A percentile compares a stretch with the other conserved stretches of the same genome.
Evolutionary conservation across 1,140 invertebrate species (phyloP).

Genomic region (Helicoverpa armigera): DNA sequence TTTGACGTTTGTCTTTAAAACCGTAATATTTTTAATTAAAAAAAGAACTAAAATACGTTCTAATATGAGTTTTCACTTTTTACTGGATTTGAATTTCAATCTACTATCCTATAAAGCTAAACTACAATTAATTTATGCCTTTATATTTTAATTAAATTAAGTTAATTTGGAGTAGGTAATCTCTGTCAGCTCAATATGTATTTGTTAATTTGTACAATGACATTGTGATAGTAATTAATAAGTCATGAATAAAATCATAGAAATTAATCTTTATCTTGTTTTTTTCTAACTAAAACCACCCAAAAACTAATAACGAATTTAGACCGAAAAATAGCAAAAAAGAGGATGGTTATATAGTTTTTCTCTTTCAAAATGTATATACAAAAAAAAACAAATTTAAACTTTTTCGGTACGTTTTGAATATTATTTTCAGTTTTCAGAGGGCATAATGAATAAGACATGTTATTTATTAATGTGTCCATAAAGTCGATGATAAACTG

Average conservation of each 20-base stretch:
- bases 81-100: neutral
- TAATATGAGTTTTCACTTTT: neutral
- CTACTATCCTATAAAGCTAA: no score
- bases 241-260: slow-evolving; percentile 55
- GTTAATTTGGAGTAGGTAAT: neutral
- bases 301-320: neutral
- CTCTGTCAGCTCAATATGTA: neutral
- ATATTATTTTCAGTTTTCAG: no score
- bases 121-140: no score
- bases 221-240: slow-evolving; percentile 64
- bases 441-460: no score
- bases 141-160: no score
- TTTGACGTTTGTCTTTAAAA: neutral
- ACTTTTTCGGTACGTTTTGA: no score
- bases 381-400: no score
- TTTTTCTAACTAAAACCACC: neutral
- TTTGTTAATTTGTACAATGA: slow-evolving; percentile 47
- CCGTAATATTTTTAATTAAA: no score
- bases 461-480: no score
- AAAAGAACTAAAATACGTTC: neutral
- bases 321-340: no score
- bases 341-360: neutral
- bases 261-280: neutral
- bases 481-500: no score
- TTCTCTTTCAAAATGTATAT: no score